Conservation (phyloP, 2,888 invertebrate genomes). For the Rhagium mordax region DNA sequence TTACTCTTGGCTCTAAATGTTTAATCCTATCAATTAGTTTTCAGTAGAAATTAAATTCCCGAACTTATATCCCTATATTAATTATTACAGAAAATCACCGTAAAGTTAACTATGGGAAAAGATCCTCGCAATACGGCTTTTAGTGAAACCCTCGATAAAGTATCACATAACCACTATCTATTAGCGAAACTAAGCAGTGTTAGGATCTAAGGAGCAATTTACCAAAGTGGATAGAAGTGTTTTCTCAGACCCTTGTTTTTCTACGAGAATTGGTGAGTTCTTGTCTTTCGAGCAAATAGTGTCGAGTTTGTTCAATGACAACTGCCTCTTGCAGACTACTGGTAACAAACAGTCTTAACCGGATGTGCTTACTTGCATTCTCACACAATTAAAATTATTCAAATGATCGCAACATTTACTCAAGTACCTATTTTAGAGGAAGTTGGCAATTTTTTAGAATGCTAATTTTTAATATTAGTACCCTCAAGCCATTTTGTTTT, state of each 20-base stretch:
- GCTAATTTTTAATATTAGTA: background rate
- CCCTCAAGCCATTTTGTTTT: background rate
- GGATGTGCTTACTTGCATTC: background rate
- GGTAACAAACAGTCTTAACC: too few relatives aligned
- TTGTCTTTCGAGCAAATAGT: background rate
- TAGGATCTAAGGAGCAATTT: background rate
- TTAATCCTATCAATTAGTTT: too few relatives aligned
- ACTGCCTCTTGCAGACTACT: too few relatives aligned
- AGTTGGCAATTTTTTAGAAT: background rate
- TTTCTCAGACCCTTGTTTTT: background rate
- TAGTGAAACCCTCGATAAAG: background rate
- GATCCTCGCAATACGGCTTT: background rate
- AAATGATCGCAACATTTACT: background rate
- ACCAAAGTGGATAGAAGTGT: background rate
- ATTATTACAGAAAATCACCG: too few relatives aligned
- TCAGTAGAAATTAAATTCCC: too few relatives aligned
- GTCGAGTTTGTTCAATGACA: too few relatives aligned
- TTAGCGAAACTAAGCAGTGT: background rate
- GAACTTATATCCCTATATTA: too few relatives aligned
- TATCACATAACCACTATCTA: background rate
- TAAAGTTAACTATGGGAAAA: background rate
- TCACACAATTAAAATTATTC: background rate
- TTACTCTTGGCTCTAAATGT: too few relatives aligned
- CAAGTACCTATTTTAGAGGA: too few relatives aligned
- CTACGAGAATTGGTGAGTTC: background rate